A percentile compares a stretch with the other conserved stretches of the same genome.
Conservation (phyloP, 2,113 vertebrate species). For the Opisthocomus hoazin region DNA sequence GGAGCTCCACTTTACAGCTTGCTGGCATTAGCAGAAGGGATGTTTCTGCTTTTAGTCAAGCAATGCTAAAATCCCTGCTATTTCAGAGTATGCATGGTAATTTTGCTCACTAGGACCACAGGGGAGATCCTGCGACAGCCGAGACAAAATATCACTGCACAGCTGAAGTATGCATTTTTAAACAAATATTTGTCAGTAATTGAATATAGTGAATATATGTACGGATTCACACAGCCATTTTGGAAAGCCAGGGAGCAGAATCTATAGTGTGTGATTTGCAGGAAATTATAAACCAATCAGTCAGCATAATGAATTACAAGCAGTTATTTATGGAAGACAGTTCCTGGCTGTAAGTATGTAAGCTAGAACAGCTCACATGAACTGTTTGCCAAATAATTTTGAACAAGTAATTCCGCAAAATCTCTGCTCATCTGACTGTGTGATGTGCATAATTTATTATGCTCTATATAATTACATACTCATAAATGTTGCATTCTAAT, state of each 20-base stretch:
- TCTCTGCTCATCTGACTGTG: neutral
- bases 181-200: neutral
- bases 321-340: neutral
- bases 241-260: neutral
- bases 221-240: neutral
- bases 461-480: neutral
- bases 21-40: neutral
- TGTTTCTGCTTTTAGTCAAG: neutral
- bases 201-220: neutral
- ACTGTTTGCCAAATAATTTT: neutral
- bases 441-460: neutral
- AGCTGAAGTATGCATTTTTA: neutral
- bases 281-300: neutral
- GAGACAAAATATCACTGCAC: neutral
- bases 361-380: neutral
- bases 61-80: neutral
- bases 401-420: neutral
- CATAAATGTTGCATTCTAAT: neutral
- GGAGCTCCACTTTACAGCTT: neutral
- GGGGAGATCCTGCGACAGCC: neutral
- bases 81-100: neutral
- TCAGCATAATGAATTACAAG: neutral
- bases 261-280: neutral
- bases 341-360: neutral
- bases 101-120: neutral